Evolutionary conservation across 2,113 vertebrate species (phyloP).

Genomic region (Indicator indicator): DNA sequence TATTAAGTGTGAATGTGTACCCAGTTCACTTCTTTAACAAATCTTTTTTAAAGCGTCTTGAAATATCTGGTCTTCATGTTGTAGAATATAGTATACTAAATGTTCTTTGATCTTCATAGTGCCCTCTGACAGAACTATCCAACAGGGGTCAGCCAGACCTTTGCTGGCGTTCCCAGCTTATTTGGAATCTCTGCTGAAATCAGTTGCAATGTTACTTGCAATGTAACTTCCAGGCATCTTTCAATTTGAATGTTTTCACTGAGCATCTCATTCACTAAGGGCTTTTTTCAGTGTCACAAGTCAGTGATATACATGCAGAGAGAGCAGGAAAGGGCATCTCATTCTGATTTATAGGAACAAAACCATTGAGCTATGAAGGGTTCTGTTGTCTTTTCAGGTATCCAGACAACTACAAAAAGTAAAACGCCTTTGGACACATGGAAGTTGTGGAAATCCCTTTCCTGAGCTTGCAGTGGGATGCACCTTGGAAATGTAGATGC

Average conservation of each 20-base stretch:
- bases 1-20: not conserved
- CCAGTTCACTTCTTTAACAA: not conserved
- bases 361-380: not conserved
- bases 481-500: fast-evolving
- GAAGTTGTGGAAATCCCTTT: not conserved
- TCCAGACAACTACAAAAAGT: not conserved
- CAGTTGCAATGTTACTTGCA: not conserved
- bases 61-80: not conserved
- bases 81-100: not conserved
- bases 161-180: not conserved
- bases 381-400: not conserved
- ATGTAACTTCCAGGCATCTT: not conserved
- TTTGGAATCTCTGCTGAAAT: not conserved
- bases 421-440: no score
- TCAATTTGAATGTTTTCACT: not conserved
- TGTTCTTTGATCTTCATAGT: constrained; percentile 3
- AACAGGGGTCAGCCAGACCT: constrained; percentile 13
- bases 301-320: not conserved
- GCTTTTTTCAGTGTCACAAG: not conserved
- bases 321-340: not conserved
- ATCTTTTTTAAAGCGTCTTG: not conserved
- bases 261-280: not conserved
- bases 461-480: not conserved
- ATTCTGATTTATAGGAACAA: not conserved
- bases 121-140: not conserved